These are phyloP conservation scores for Octodonta nipae DNA, from an alignment of 2,888 invertebrate species.

Conservation along the genomic window DNA sequence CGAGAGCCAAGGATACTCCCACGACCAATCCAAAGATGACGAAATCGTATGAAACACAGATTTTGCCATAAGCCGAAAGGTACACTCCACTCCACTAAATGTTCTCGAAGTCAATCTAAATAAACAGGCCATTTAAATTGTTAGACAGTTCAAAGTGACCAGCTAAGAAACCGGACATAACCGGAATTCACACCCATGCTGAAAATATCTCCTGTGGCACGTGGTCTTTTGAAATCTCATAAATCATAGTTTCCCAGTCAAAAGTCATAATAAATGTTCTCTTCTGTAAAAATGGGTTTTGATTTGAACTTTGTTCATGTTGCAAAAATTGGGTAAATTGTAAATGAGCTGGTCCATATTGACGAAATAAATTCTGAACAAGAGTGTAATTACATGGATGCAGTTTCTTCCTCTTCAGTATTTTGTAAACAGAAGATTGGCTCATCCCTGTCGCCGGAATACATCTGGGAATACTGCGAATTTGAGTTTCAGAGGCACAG, in stretches of 20 bases:
- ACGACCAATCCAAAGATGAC: background rate
- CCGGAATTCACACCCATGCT: background rate
- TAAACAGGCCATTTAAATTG: background rate
- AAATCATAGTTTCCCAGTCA: background rate
- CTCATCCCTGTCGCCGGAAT: too few relatives aligned
- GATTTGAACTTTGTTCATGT: background rate
- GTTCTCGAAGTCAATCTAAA: background rate
- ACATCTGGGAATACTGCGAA: too few relatives aligned
- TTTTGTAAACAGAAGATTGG: too few relatives aligned
- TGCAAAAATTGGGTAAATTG: background rate
- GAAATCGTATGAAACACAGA: background rate
- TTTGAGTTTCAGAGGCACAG: too few relatives aligned
- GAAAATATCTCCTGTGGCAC: background rate
- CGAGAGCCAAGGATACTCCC: background rate
- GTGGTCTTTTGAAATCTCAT: background rate
- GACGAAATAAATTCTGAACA: background rate
- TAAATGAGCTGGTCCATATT: background rate
- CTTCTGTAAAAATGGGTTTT: background rate
- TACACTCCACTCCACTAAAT: background rate
- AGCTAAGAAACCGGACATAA: background rate
- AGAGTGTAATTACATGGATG: background rate
- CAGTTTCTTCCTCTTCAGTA: too few relatives aligned
- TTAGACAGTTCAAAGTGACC: background rate
- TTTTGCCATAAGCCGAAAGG: background rate
- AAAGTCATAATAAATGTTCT: background rate